Conservation (phyloP, 2,888 invertebrate species). For the Mythimna loreyi region DNA sequence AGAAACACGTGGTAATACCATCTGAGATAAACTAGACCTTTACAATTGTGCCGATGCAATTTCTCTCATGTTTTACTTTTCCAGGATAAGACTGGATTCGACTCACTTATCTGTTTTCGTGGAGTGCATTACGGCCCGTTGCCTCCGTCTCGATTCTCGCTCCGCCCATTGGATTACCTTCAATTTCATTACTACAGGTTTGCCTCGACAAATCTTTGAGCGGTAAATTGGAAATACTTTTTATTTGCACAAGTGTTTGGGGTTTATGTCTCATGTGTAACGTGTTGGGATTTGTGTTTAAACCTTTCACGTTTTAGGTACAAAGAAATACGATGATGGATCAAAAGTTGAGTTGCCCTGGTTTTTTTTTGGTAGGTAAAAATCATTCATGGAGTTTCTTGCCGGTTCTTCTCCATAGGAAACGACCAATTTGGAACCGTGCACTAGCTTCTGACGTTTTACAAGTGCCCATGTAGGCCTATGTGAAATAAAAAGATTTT, state of each 20-base stretch:
- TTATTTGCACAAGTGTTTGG: slow-evolving; percentile 25
- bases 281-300: slow-evolving; percentile 1
- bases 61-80: slow-evolving; percentile 64
- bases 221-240: slow-evolving; percentile 47
- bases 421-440: no score
- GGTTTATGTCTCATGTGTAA: slow-evolving; percentile 5
- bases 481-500: no score
- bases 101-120: slow-evolving; percentile 69
- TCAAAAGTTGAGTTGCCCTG: neutral
- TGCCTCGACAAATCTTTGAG: slow-evolving; percentile 48
- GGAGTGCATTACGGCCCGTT: slow-evolving; percentile 69
- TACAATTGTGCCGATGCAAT: slow-evolving; percentile 60
- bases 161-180: slow-evolving; percentile 67
- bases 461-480: no score
- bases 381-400: no score
- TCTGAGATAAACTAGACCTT: slow-evolving; percentile 43
- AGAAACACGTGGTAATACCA: slow-evolving; percentile 22
- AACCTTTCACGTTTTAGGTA: neutral
- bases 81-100: slow-evolving; percentile 61
- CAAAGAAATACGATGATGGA: neutral
- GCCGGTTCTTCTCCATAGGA: no score
- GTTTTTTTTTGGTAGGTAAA: no score
- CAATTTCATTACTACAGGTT: slow-evolving; percentile 64
- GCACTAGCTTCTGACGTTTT: no score
- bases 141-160: slow-evolving; percentile 61